phyloP scores from a whole-genome alignment of 2,888 invertebrate species.

The Lasioglossum vierecki region DNA sequence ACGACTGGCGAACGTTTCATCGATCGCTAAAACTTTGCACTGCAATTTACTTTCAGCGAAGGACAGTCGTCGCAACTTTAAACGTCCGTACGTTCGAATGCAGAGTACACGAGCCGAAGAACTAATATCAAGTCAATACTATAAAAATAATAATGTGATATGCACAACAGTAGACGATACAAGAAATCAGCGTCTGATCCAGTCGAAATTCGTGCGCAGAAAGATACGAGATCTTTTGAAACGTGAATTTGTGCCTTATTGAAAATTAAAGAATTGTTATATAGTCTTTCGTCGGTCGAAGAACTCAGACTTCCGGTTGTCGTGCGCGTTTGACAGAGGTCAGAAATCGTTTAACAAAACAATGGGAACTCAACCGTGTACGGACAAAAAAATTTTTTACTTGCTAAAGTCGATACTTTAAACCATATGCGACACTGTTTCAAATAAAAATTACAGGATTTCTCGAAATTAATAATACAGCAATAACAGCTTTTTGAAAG shows the following conservation, averaged over 20 bases:
- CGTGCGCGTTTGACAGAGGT: not conserved
- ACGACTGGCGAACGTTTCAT: conserved; percentile 23
- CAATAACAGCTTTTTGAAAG: too few relatives aligned
- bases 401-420: not conserved
- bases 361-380: not conserved
- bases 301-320: not conserved
- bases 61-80: conserved; percentile 22
- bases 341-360: not conserved
- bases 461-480: not conserved
- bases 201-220: conserved; percentile 47
- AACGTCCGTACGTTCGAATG: not conserved
- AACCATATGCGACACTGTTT: not conserved
- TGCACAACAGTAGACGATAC: not conserved
- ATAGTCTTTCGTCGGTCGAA: conserved; percentile 3
- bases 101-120: conserved; percentile 34
- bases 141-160: not conserved
- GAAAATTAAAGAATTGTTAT: conserved; percentile 33
- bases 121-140: not conserved
- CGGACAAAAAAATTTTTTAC: too few relatives aligned
- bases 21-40: conserved; percentile 39
- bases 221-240: conserved; percentile 38
- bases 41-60: conserved; percentile 29
- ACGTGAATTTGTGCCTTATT: conserved; percentile 57
- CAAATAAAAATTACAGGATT: not conserved
- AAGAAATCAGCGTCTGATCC: conserved; percentile 43